Evolutionary conservation across 2,797 vertebrate genomes (phyloP).

Genomic region (Apogon talboti): DNA sequence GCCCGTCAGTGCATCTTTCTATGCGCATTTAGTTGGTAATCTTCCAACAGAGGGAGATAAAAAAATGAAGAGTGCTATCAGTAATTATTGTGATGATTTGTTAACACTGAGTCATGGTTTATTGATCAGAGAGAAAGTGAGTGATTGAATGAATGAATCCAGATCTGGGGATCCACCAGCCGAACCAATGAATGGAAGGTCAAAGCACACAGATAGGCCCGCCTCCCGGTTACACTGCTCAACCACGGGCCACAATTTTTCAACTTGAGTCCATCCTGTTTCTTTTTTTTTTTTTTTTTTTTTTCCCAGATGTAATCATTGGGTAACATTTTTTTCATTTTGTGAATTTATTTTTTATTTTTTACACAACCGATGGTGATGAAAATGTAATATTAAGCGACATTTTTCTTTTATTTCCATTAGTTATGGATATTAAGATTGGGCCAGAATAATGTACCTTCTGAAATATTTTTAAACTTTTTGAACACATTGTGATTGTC

Average conservation of each 20-base stretch:
- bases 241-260: conserved; percentile 76
- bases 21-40: conserved; percentile 83
- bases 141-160: conserved; percentile 79
- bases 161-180: conserved; percentile 86
- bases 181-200: conserved; percentile 84
- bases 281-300: conserved; percentile 15
- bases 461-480: conserved; percentile 52
- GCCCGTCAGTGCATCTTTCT: conserved; percentile 78
- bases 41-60: conserved; percentile 82
- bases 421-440: conserved; percentile 66
- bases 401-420: conserved; percentile 50
- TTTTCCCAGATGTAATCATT: conserved; percentile 72
- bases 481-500: conserved; percentile 66
- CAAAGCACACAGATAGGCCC: conserved; percentile 86
- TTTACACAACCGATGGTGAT: conserved; percentile 72
- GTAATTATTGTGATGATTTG: conserved; percentile 87
- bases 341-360: conserved; percentile 72
- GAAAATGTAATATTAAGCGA: conserved; percentile 67
- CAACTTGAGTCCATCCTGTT: conserved; percentile 79
- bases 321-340: conserved; percentile 70
- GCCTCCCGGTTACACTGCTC: conserved; percentile 78
- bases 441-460: conserved; percentile 68
- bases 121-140: conserved; percentile 78
- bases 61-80: conserved; percentile 75
- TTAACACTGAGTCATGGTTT: conserved; percentile 83